Base-by-base conservation (phyloP, 2,113 vertebrate genomes). In the Trichomycterus rosablanca region DNA sequence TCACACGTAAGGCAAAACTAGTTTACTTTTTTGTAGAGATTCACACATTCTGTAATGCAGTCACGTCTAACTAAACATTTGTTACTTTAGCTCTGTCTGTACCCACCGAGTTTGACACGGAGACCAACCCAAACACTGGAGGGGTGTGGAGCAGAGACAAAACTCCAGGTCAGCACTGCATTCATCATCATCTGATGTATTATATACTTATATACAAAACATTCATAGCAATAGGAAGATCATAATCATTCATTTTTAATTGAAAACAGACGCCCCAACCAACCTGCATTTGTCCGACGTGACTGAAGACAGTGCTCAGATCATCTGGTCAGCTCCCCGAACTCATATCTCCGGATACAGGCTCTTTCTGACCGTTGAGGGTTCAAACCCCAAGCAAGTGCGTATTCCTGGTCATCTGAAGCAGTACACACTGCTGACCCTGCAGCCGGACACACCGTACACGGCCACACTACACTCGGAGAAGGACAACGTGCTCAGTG, bases 61-160 rank as follows among this genome's bases (percentile, higher is more conserved):
- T 40, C 1, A 12, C 50, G 7, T 30, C 7, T 4, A 30, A 30
- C 7, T 30, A 7, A 30, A 4, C 26, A 30, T 30, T 10, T 58
- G 44, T 15, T 1, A 28, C 49, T 51, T 26, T 69, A 98, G 96
- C 91, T 15, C 50, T 97, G 43, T 89, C 95, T 70, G 93, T 94
- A 48, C 93, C 95, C 2, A 90, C 86, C 5, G 86, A 91, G 48
- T 78, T 97, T 63, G 88, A 88, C 66, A 4, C 5, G 15, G 79
- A 89, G 22, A 75, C 90, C 12, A 89, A 86, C 63, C 88, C 90
- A 2, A 80, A 83, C 56, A 92, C 89, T 0, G 90, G 92, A 10
- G 80, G 91, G 40, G 82, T 97, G 19, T 98, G 95, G 95, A 87
- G 84, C 0, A 89, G 85, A 49, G 90, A 89, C 55, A 85, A 83